phyloP scores from a whole-genome alignment of 2,888 invertebrate species.

The Dione juno region DNA sequence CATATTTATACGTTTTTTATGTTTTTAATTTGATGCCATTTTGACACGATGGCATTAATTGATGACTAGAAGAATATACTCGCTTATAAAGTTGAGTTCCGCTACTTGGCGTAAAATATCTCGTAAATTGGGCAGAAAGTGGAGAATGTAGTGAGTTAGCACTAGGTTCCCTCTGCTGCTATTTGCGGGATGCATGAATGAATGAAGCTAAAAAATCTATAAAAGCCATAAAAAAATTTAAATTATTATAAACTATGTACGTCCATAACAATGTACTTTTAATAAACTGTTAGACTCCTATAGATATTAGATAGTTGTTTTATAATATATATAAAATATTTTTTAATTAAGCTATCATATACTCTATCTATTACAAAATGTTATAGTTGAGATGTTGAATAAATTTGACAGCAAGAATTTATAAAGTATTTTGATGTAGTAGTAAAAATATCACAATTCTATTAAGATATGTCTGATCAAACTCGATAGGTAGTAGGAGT shows the following conservation, averaged over 20 bases:
- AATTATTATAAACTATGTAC: no score
- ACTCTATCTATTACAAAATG: neutral
- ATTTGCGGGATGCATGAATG: no score
- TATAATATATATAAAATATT: neutral
- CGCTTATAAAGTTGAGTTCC: neutral
- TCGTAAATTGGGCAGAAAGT: no score
- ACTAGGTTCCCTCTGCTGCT: no score
- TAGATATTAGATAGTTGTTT: no score
- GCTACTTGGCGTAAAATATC: no score
- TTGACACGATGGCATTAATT: slow-evolving; percentile 6
- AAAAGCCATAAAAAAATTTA: no score
- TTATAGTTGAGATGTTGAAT: slow-evolving; percentile 5
- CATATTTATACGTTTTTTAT: neutral
- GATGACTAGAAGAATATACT: neutral
- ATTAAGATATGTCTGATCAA: no score
- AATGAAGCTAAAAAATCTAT: no score
- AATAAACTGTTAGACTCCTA: neutral
- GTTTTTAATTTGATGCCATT: slow-evolving; percentile 16
- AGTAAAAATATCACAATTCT: neutral
- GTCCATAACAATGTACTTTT: no score
- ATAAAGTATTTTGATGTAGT: neutral
- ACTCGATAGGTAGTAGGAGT: no score
- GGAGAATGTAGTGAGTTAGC: neutral
- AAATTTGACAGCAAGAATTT: neutral
- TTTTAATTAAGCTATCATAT: neutral